Evolutionary conservation across 2,888 invertebrate genomes (phyloP).

Genomic region (Phaonia tiefii): DNA sequence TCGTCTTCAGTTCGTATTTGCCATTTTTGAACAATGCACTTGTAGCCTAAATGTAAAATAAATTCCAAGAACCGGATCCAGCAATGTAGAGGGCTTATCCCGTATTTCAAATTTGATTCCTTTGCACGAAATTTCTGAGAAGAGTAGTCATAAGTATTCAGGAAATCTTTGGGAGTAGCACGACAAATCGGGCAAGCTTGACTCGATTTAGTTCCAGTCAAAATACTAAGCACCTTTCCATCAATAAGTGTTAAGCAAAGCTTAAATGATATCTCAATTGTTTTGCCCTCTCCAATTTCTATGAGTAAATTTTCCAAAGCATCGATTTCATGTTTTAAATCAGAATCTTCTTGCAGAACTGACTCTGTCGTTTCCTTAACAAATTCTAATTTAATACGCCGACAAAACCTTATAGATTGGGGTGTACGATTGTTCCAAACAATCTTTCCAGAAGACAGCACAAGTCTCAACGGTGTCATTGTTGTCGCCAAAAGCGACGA

Average conservation of each 20-base stretch:
- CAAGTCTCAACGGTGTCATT: constrained; percentile 40
- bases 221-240: constrained; percentile 45
- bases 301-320: constrained; percentile 37
- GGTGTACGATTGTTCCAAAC: constrained; percentile 48
- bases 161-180: constrained; percentile 41
- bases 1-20: constrained; percentile 14
- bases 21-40: constrained; percentile 42
- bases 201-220: constrained; percentile 43
- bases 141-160: constrained; percentile 13
- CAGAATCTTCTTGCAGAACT: constrained; percentile 38
- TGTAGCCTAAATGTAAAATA: constrained; percentile 41
- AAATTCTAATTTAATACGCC: constrained; percentile 41
- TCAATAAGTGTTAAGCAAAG: constrained; percentile 30
- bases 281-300: constrained; percentile 31
- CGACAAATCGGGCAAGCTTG: constrained; percentile 47
- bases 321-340: constrained; percentile 45
- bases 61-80: constrained; percentile 45
- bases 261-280: constrained; percentile 39
- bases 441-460: constrained; percentile 36
- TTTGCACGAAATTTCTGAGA: constrained; percentile 31
- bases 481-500: constrained; percentile 42
- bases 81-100: constrained; percentile 40
- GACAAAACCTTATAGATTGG: too few relatives aligned
- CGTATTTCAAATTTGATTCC: constrained; percentile 37
- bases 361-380: constrained; percentile 40